phyloP scores from a whole-genome alignment of 2,888 invertebrate genomes.

The Heliconius cydno region DNA sequence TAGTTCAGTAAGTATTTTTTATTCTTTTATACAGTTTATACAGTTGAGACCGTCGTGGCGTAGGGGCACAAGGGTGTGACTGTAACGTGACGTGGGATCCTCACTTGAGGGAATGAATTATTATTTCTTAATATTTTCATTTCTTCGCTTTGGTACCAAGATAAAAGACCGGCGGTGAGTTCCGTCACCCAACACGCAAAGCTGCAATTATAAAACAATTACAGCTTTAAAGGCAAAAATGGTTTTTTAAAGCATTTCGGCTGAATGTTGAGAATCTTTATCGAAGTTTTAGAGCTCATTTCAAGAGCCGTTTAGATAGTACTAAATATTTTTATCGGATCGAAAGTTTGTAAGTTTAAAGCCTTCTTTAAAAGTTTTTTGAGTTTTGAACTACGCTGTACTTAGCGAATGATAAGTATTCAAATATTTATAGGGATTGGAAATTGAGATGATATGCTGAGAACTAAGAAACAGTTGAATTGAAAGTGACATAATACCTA shows the following conservation, averaged over 20 bases:
- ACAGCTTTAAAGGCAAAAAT: too few relatives aligned
- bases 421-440: not conserved
- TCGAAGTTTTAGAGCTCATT: not conserved
- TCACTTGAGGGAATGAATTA: too few relatives aligned
- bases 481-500: too few relatives aligned
- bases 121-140: too few relatives aligned
- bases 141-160: too few relatives aligned
- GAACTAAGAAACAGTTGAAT: not conserved
- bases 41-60: not conserved
- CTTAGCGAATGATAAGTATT: not conserved
- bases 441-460: not conserved
- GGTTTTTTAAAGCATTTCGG: not conserved
- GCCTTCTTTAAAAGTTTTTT: not conserved
- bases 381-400: not conserved
- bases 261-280: not conserved
- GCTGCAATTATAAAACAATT: too few relatives aligned
- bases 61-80: too few relatives aligned
- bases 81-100: too few relatives aligned
- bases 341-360: not conserved
- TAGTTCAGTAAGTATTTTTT: not conserved
- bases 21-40: not conserved
- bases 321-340: slow-evolving; percentile 9
- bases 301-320: slow-evolving; percentile 6
- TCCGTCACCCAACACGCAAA: too few relatives aligned
- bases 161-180: too few relatives aligned